Percentiles rank a stretch among this genome's conserved stretches.
These are phyloP conservation scores for Colletes gigas DNA, from an alignment of 1,140 invertebrate genomes.

Conservation along the genomic window DNA sequence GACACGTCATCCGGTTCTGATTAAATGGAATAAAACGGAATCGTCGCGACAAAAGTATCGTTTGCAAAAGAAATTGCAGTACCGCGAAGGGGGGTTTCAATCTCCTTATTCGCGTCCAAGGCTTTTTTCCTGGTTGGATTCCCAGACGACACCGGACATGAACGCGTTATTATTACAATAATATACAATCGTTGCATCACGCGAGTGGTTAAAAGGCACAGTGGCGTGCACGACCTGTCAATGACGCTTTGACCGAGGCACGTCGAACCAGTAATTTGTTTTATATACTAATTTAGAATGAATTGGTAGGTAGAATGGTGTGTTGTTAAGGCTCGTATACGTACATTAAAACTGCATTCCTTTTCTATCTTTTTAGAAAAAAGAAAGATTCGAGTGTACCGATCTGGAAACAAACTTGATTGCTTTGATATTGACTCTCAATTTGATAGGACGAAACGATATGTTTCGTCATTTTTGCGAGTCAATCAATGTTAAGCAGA, in stretches of 20 bases:
- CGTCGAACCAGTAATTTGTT: neutral
- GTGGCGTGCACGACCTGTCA: slow-evolving; percentile 7
- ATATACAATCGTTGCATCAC: neutral
- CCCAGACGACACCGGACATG: neutral
- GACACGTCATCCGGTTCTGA: neutral
- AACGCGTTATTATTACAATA: neutral
- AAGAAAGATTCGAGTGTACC: too few relatives aligned
- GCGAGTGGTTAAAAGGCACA: slow-evolving; percentile 22
- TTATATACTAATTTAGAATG: neutral
- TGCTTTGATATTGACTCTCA: too few relatives aligned
- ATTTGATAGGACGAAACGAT: too few relatives aligned
- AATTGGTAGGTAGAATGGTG: slow-evolving; percentile 1
- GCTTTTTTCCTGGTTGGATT: neutral
- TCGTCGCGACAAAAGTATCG: neutral
- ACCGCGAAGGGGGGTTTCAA: neutral
- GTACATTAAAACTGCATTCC: too few relatives aligned
- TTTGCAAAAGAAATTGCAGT: slow-evolving; percentile 12
- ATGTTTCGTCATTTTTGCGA: too few relatives aligned
- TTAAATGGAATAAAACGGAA: neutral
- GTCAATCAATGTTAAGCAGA: too few relatives aligned
- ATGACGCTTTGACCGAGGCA: neutral
- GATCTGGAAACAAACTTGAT: too few relatives aligned
- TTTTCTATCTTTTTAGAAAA: too few relatives aligned
- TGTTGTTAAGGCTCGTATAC: neutral
- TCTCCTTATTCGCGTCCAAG: neutral